phyloP scores from a whole-genome alignment of 1,140 invertebrate species.

The Scaptomyza hsui region DNA sequence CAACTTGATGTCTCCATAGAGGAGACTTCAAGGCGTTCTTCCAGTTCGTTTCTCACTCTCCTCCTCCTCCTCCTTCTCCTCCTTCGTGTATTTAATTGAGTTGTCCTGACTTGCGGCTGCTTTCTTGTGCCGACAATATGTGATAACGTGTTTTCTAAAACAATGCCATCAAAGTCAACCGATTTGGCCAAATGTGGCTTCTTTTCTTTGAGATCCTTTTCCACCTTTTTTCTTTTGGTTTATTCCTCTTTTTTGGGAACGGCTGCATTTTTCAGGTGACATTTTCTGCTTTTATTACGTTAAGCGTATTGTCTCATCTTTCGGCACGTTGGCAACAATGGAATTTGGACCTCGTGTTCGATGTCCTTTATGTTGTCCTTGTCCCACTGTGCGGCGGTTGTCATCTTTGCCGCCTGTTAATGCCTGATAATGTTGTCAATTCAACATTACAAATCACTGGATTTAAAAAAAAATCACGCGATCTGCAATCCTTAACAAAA shows the following conservation, averaged over 20 bases:
- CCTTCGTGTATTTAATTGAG: constrained; percentile 61
- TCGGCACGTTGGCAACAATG: constrained; percentile 72
- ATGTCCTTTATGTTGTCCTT: constrained; percentile 11
- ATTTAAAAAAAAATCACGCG: constrained; percentile 68
- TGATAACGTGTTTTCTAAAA: constrained; percentile 68
- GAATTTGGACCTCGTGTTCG: constrained; percentile 23
- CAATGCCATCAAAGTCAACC: constrained; percentile 71
- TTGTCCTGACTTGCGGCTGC: constrained; percentile 54
- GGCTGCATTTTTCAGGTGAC: constrained; percentile 71
- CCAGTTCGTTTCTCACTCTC: constrained; percentile 18
- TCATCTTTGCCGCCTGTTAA: constrained; percentile 54
- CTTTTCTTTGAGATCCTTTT: constrained; percentile 30
- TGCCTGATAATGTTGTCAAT: constrained; percentile 71
- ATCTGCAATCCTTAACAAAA: background rate
- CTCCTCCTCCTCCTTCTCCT: background rate
- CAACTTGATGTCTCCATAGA: constrained; percentile 25
- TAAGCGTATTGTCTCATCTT: constrained; percentile 63
- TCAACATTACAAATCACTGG: constrained; percentile 56
- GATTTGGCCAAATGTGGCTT: constrained; percentile 35
- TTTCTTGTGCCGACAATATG: constrained; percentile 59
- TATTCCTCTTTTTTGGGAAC: constrained; percentile 31
- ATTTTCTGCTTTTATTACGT: constrained; percentile 60
- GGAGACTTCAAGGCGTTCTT: constrained; percentile 40
- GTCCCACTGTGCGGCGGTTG: constrained; percentile 57
- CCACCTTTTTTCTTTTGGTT: constrained; percentile 12